Conservation (phyloP, 2,113 vertebrate species). For the Atlantisia rogersi region DNA sequence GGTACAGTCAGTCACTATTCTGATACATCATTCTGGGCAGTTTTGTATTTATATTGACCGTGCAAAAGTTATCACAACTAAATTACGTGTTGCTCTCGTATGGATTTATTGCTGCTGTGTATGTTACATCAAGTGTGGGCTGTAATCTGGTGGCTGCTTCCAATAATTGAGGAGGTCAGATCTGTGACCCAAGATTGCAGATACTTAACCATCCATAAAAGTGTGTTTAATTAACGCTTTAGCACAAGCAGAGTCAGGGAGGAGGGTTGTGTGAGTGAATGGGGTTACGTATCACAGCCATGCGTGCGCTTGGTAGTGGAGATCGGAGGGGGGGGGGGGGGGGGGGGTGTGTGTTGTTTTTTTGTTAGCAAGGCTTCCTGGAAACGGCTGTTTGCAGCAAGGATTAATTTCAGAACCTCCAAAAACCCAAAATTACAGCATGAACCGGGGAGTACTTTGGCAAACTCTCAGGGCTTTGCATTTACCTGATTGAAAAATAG, state of each 20-base stretch:
- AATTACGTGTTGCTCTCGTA: background rate
- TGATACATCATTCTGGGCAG: background rate
- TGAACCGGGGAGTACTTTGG: slow-evolving; percentile 48
- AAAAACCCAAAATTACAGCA: slow-evolving; percentile 41
- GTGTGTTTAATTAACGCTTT: slow-evolving; percentile 41
- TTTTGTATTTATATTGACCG: background rate
- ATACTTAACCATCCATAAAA: slow-evolving; percentile 37
- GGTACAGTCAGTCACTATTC: background rate
- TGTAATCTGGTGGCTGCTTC: slow-evolving; percentile 16
- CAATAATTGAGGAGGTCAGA: slow-evolving; percentile 46
- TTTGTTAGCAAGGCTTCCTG: slow-evolving; percentile 63
- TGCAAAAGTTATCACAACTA: background rate
- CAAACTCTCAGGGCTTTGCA: slow-evolving; percentile 65
- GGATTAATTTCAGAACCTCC: slow-evolving; percentile 72
- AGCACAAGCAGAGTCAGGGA: background rate
- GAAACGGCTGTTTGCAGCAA: slow-evolving; percentile 76
- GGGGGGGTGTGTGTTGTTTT: background rate
- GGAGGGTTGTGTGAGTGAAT: slow-evolving; percentile 9
- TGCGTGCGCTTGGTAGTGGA: background rate
- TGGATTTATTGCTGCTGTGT: background rate
- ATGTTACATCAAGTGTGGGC: background rate
- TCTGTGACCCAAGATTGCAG: slow-evolving; percentile 24
- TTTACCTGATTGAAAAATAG: background rate
- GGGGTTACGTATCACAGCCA: background rate
- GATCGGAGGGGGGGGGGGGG: background rate